A percentile compares a stretch with the other conserved stretches of the same genome.
Evolutionary conservation across 2,113 vertebrate genomes (phyloP).

Genomic region (Callionymus lyra): DNA sequence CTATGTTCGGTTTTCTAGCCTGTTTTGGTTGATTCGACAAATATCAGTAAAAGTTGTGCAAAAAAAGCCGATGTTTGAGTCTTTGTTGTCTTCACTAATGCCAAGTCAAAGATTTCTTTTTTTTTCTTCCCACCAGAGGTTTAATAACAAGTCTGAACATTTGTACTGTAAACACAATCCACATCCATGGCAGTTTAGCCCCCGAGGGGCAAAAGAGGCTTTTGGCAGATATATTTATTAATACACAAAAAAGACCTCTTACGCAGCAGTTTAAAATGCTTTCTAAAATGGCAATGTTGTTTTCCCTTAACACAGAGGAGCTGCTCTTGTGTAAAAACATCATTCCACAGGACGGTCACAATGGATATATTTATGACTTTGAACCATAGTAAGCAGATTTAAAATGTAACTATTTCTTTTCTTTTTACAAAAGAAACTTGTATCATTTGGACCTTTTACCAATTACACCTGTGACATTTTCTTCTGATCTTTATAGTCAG

Average conservation of each 20-base stretch:
- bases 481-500: too few species aligned
- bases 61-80: conserved; percentile 4
- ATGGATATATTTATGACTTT: too few species aligned
- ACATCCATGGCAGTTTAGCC: conserved; percentile 48
- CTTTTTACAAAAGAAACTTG: too few species aligned
- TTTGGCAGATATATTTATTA: conserved; percentile 34
- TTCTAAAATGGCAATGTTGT: conserved; percentile 23
- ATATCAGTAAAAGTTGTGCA: too few species aligned
- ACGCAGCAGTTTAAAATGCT: conserved; percentile 28
- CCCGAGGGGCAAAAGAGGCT: conserved; percentile 38
- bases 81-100: conserved; percentile 13
- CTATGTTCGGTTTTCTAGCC: too few species aligned
- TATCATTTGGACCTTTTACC: too few species aligned
- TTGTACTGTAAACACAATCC: conserved; percentile 32
- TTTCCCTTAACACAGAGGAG: conserved; percentile 16
- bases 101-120: conserved; percentile 13
- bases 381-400: too few species aligned
- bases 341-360: too few species aligned
- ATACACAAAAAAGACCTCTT: conserved; percentile 22
- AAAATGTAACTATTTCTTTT: too few species aligned
- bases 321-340: conserved; percentile 29
- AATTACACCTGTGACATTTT: too few species aligned
- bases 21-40: too few species aligned
- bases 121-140: conserved; percentile 14
- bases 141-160: conserved; percentile 5